These are phyloP conservation scores for Catharus fuscescens DNA, from an alignment of 2,113 vertebrate species.

Conservation along the genomic window DNA sequence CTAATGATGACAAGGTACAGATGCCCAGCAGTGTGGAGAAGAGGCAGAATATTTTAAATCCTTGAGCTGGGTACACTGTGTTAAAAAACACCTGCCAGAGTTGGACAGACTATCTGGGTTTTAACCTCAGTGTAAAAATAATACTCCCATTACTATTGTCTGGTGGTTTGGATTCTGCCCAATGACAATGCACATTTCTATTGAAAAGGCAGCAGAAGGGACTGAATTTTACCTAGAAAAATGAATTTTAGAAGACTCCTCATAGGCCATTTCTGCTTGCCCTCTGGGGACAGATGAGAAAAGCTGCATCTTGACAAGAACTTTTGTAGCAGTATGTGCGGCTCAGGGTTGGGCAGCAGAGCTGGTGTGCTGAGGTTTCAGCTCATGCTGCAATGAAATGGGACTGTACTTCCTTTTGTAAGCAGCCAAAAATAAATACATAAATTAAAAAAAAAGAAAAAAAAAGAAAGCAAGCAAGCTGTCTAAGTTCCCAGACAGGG, in stretches of 20 bases:
- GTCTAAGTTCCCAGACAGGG: slow-evolving; percentile 33
- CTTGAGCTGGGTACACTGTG: not conserved
- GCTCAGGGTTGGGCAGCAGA: not conserved
- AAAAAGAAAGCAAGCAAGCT: not conserved
- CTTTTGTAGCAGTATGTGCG: not conserved
- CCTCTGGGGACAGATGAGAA: not conserved
- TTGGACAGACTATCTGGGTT: not conserved
- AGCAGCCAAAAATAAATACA: slow-evolving; percentile 38
- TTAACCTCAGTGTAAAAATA: not conserved
- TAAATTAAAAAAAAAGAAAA: not conserved
- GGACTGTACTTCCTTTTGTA: slow-evolving; percentile 5
- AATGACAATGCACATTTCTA: not conserved
- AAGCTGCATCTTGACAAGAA: not conserved
- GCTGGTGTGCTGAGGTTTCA: not conserved
- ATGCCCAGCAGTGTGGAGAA: not conserved
- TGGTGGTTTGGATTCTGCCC: not conserved
- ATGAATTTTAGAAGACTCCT: not conserved
- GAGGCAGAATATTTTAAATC: not conserved
- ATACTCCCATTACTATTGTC: not conserved
- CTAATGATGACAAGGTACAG: not conserved
- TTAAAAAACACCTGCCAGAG: not conserved
- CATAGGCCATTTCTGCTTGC: not conserved
- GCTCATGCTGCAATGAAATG: not conserved
- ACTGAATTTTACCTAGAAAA: not conserved
- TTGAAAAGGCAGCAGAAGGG: not conserved